Percentiles rank a stretch among this genome's conserved stretches.
phyloP scores from a whole-genome alignment of 2,113 vertebrate species.

The Burhinus oedicnemus region DNA sequence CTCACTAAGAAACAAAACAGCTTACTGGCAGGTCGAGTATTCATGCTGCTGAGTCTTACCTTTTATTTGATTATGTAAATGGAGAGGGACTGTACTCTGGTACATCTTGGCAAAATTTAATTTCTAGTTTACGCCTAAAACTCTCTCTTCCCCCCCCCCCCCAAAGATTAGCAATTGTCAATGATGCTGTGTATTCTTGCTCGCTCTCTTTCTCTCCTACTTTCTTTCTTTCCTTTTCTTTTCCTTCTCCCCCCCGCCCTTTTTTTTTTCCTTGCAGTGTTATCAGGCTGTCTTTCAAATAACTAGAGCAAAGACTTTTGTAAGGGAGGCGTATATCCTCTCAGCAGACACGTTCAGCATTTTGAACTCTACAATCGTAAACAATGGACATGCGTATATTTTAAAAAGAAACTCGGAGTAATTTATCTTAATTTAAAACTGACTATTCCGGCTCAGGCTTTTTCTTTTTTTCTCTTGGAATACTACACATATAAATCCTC shows the following conservation, averaged over 20 bases:
- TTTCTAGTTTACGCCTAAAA: conserved; percentile 42
- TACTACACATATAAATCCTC: conserved; percentile 53
- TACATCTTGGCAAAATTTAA: conserved; percentile 51
- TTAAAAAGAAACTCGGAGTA: conserved; percentile 40
- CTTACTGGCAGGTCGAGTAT: not conserved
- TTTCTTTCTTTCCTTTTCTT: not conserved
- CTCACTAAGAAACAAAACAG: conserved; percentile 41
- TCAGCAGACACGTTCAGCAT: conserved; percentile 2
- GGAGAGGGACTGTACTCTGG: not conserved
- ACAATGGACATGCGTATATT: conserved; percentile 49
- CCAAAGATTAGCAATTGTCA: conserved; percentile 5
- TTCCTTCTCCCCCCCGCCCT: rapidly evolving
- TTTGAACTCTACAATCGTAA: conserved; percentile 46
- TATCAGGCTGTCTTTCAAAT: conserved; percentile 49
- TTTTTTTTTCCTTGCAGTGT: not conserved
- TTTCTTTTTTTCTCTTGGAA: conserved; percentile 11
- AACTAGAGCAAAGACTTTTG: conserved; percentile 25
- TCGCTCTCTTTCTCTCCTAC: not conserved
- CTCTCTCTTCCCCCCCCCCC: not conserved
- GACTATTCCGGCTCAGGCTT: conserved; percentile 21
- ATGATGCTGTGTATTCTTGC: not conserved
- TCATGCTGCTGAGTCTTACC: conserved; percentile 40
- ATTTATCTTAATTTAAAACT: conserved; percentile 66
- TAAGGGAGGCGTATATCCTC: not conserved
- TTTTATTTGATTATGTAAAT: conserved; percentile 67